A percentile compares a stretch with the other conserved stretches of the same genome.
Conservation (phyloP, 2,888 invertebrate genomes). For the Parapristionchus giblindavisi region DNA sequence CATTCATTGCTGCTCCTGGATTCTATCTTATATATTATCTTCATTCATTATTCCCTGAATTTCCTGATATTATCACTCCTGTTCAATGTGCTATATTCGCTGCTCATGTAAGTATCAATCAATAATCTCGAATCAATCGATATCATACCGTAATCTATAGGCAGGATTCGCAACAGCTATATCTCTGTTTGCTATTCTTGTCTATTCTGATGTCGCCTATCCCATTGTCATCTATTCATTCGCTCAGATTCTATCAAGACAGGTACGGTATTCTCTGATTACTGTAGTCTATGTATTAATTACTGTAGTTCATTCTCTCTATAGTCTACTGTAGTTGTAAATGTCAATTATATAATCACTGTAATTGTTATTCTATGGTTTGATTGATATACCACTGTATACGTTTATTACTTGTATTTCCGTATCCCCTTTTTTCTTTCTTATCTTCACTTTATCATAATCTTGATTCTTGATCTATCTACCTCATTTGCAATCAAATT, state of each 20-base stretch:
- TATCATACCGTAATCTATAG: constrained; percentile 15
- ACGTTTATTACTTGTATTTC: not conserved
- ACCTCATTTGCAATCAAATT: too few relatives aligned
- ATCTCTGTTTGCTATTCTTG: constrained; percentile 35
- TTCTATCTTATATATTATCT: constrained; percentile 31
- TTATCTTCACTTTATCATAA: too few relatives aligned
- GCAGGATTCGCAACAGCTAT: constrained; percentile 20
- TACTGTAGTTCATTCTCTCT: too few relatives aligned
- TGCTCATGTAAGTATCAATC: constrained; percentile 12
- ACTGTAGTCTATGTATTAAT: too few relatives aligned
- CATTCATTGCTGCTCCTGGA: constrained; percentile 11
- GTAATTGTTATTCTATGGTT: too few relatives aligned
- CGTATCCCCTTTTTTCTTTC: not conserved
- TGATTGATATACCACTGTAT: too few relatives aligned
- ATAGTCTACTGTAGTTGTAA: not conserved
- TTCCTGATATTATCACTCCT: constrained; percentile 13
- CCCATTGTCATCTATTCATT: constrained; percentile 37
- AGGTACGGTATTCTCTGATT: constrained; percentile 6
- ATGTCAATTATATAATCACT: not conserved
- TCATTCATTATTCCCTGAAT: constrained; percentile 31
- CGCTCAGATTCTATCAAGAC: constrained; percentile 34
- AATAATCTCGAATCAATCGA: not conserved
- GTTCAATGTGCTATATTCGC: constrained; percentile 24
- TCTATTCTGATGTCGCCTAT: constrained; percentile 35
- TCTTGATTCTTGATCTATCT: too few relatives aligned